Evolutionary conservation across 2,797 vertebrate species (phyloP).

Genomic region (Semotilus atromaculatus): DNA sequence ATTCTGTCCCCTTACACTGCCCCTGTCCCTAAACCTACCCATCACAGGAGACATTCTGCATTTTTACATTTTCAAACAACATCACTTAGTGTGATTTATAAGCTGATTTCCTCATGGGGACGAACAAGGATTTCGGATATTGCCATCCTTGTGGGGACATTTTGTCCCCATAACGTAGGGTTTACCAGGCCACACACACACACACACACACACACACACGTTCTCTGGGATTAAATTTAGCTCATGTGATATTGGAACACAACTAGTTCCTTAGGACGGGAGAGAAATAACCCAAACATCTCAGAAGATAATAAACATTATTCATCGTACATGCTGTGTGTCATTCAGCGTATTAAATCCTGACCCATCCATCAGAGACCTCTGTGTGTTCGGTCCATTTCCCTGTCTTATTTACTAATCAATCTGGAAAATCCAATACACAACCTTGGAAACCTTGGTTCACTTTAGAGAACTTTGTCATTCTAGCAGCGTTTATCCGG

Average conservation of each 20-base stretch:
- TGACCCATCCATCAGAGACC: conserved; percentile 49
- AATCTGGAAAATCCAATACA: conserved; percentile 57
- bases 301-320: conserved; percentile 34
- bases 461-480: conserved; percentile 52
- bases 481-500: conserved; percentile 20
- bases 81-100: too few species aligned
- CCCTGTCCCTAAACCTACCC: too few species aligned
- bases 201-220: background rate
- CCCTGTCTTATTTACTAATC: conserved; percentile 41
- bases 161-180: too few species aligned
- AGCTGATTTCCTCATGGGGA: too few species aligned
- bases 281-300: conserved; percentile 15
- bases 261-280: background rate
- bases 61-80: too few species aligned
- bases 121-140: too few species aligned
- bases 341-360: conserved; percentile 27
- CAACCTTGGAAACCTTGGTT: conserved; percentile 50
- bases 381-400: conserved; percentile 1
- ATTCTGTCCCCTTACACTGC: too few species aligned
- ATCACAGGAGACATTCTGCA: too few species aligned
- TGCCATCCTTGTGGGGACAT: too few species aligned
- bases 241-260: conserved; percentile 4
- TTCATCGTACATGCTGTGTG: conserved; percentile 32
- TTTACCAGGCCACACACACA: too few species aligned
- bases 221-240: background rate